These are phyloP conservation scores for Papilio xuthus DNA, from an alignment of 1,140 invertebrate species.

Conservation along the genomic window DNA sequence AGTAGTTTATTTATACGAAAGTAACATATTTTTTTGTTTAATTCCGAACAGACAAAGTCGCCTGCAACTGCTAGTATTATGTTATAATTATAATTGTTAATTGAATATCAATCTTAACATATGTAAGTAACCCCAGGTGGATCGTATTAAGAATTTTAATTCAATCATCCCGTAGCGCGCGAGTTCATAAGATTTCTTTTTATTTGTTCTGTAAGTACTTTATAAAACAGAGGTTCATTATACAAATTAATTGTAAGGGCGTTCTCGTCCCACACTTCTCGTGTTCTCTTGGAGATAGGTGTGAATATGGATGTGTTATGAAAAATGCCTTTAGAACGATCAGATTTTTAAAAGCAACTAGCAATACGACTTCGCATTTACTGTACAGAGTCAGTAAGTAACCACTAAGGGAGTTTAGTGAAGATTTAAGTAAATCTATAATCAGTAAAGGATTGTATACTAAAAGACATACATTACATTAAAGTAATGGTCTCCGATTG, in stretches of 20 bases:
- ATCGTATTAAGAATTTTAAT: constrained; percentile 14
- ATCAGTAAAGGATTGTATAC: no score
- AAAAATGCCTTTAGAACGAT: constrained; percentile 1
- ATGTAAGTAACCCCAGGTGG: background rate
- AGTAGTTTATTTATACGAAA: background rate
- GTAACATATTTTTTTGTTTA: background rate
- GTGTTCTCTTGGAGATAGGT: constrained; percentile 33
- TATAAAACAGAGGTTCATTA: constrained; percentile 31
- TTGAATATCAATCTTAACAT: background rate
- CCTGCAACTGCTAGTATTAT: no score
- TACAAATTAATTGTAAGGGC: constrained; percentile 37
- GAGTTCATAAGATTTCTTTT: background rate
- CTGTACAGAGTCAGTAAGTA: background rate
- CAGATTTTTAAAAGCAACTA: constrained; percentile 7
- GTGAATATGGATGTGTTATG: constrained; percentile 25
- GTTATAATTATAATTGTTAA: background rate
- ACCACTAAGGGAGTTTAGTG: background rate
- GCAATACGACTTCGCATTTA: background rate
- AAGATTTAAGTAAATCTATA: background rate
- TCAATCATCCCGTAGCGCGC: constrained; percentile 25
- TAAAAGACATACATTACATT: no score
- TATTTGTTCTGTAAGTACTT: background rate
- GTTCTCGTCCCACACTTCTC: constrained; percentile 40
- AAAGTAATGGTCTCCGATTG: no score
- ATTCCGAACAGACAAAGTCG: no score